Base-by-base conservation (phyloP, 2,888 invertebrate genomes). In the Muscina levida region DNA sequence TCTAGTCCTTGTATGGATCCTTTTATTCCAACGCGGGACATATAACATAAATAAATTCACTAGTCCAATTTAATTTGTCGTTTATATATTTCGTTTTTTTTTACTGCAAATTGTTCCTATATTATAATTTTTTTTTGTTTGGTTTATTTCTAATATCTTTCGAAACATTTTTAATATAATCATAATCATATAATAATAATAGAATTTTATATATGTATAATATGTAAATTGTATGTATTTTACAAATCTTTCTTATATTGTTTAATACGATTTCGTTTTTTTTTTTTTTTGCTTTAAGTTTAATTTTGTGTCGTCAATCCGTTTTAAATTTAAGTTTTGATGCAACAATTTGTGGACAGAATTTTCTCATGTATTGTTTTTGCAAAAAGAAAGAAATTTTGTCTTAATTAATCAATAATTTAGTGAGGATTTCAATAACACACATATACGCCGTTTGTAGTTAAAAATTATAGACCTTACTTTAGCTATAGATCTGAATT, bases 21-120 rank as follows among this genome's bases (percentile, higher is more conserved):
- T n/a, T n/a, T n/a, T n/a, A n/a, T n/a, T n/a, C n/a, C n/a, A n/a
- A n/a, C n/a, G n/a, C n/a, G n/a, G n/a, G n/a, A n/a, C n/a, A n/a
- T n/a, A n/a, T n/a, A n/a, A n/a, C n/a, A n/a, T n/a, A n/a, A n/a
- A n/a, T n/a, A n/a, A n/a, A n/a, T n/a, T n/a, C n/a, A n/a, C n/a
- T n/a, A n/a, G n/a, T n/a, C n/a, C n/a, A n/a, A n/a, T n/a, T n/a
- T n/a, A n/a, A 5, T 57, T n/a, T 39, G 42, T 42, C 6, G 11
- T 62, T 5, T 62, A 62, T 42, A 62, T 62, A 62, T 62, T 39
- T 62, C 19, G 31, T 62, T 42, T 62, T n/a, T 62, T 57, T 57
- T 62, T 62, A 62, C 42, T 62, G 62, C 62, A 62, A 62, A 62
- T 62, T 62, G 13, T 42, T 62, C 39, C 62, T 62, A 62, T 39